Percentiles rank a stretch among this genome's conserved stretches.
These are phyloP conservation scores for Martes martes DNA, from an alignment of 2,113 vertebrate species.

Conservation along the genomic window DNA sequence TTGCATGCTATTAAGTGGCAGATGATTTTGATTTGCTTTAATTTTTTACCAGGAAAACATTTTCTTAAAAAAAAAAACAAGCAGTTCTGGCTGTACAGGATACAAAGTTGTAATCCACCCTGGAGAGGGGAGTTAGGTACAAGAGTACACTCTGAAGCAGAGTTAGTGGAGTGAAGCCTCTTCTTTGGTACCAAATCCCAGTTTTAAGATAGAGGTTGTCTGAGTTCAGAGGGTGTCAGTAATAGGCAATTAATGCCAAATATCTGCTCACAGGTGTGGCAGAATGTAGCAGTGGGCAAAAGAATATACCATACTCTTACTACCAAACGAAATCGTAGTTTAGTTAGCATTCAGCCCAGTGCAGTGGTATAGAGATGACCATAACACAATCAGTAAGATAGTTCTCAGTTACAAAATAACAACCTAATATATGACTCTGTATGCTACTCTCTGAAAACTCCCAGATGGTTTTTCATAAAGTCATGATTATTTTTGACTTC, in stretches of 20 bases:
- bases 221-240: conserved; percentile 57
- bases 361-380: neutral
- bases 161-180: neutral
- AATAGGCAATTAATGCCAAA: conserved; percentile 37
- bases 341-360: neutral
- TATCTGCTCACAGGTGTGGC: neutral
- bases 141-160: conserved; percentile 46
- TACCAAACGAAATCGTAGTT: neutral
- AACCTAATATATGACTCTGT: conserved; percentile 2
- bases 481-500: conserved; percentile 75
- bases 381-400: neutral
- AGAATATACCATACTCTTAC: neutral
- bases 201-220: neutral
- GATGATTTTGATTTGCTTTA: neutral
- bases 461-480: conserved; percentile 62
- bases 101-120: neutral
- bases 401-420: conserved; percentile 2
- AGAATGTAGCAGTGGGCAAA: conserved; percentile 21
- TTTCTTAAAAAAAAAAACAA: neutral
- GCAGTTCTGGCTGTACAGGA: neutral
- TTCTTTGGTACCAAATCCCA: conserved; percentile 4
- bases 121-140: neutral
- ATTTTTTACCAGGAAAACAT: neutral
- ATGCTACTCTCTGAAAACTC: conserved; percentile 56
- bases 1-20: neutral